Evolutionary conservation across 2,888 invertebrate genomes (phyloP).

Genomic region (Drosophila pseudotakahashii): DNA sequence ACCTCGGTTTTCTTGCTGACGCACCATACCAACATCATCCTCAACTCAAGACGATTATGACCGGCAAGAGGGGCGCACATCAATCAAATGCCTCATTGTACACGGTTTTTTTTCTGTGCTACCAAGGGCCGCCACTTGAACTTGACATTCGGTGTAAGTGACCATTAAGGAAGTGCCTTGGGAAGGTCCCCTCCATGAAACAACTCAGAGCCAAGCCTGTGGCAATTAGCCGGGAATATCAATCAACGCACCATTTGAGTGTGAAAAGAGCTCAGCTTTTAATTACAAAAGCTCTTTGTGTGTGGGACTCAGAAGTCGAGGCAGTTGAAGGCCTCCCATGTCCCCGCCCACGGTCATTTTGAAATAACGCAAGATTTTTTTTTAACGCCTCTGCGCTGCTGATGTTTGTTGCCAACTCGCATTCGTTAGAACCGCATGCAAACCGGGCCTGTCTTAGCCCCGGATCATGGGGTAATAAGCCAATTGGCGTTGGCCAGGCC

Average conservation of each 20-base stretch:
- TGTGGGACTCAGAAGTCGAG: conserved; percentile 42
- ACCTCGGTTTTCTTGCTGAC: conserved; percentile 43
- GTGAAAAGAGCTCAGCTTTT: conserved; percentile 63
- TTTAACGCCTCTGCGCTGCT: conserved; percentile 64
- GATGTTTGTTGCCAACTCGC: conserved; percentile 52
- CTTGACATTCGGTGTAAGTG: conserved; percentile 54
- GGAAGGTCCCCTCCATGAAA: conserved; percentile 7
- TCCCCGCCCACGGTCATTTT: conserved; percentile 61
- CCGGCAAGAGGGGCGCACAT: conserved; percentile 35
- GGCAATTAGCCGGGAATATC: conserved; percentile 71
- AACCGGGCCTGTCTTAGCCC: conserved; percentile 57
- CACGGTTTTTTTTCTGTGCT: conserved; percentile 10
- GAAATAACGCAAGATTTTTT: neutral
- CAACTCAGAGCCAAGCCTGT: conserved; percentile 54
- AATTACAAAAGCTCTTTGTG: conserved; percentile 58
- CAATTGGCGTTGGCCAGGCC: conserved; percentile 71
- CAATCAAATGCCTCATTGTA: conserved; percentile 46
- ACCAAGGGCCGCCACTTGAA: conserved; percentile 51
- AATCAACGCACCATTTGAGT: conserved; percentile 68
- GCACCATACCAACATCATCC: conserved; percentile 42
- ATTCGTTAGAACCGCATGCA: conserved; percentile 72
- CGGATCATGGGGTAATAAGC: conserved; percentile 74
- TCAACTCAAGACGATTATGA: conserved; percentile 31
- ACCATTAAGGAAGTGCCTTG: conserved; percentile 56
- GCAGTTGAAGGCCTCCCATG: conserved; percentile 65